phyloP scores from a whole-genome alignment of 1,140 invertebrate genomes.

The Zelostemma sp. region DNA sequence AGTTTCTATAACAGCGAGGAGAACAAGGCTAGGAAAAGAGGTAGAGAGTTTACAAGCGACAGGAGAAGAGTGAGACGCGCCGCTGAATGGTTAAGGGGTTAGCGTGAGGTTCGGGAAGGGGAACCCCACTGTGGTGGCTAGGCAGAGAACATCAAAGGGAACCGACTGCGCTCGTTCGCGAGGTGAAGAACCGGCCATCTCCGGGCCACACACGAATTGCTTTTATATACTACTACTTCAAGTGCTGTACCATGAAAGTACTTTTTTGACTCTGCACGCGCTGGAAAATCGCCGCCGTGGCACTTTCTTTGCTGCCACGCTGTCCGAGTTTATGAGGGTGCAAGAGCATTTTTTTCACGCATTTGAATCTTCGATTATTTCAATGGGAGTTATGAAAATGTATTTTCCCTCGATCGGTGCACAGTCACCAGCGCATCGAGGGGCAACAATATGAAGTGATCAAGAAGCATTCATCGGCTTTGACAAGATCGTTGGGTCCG shows the following conservation, averaged over 20 bases:
- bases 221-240: slow-evolving; percentile 66
- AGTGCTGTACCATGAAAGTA: slow-evolving; percentile 56
- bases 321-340: too few species aligned
- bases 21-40: slow-evolving; percentile 26
- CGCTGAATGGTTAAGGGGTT: slow-evolving; percentile 41
- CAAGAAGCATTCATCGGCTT: slow-evolving; percentile 58
- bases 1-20: slow-evolving; percentile 34
- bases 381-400: not conserved
- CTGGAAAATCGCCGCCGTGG: slow-evolving; percentile 27
- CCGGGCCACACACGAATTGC: slow-evolving; percentile 71
- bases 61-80: slow-evolving; percentile 34
- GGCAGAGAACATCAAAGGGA: slow-evolving; percentile 68
- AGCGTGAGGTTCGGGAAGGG: slow-evolving; percentile 17
- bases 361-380: not conserved
- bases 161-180: slow-evolving; percentile 69
- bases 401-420: not conserved
- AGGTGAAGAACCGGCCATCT: slow-evolving; percentile 71
- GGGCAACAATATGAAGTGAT: slow-evolving; percentile 66
- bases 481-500: slow-evolving; percentile 26
- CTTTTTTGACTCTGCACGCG: slow-evolving; percentile 38
- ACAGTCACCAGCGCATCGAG: slow-evolving; percentile 15
- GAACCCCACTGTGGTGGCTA: slow-evolving; percentile 49
- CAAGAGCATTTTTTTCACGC: not conserved
- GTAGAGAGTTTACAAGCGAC: slow-evolving; percentile 12
- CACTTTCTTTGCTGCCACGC: too few species aligned